These are phyloP conservation scores for Microcebus tavaratra DNA, from an alignment of 2,113 vertebrate species.

Conservation along the genomic window DNA sequence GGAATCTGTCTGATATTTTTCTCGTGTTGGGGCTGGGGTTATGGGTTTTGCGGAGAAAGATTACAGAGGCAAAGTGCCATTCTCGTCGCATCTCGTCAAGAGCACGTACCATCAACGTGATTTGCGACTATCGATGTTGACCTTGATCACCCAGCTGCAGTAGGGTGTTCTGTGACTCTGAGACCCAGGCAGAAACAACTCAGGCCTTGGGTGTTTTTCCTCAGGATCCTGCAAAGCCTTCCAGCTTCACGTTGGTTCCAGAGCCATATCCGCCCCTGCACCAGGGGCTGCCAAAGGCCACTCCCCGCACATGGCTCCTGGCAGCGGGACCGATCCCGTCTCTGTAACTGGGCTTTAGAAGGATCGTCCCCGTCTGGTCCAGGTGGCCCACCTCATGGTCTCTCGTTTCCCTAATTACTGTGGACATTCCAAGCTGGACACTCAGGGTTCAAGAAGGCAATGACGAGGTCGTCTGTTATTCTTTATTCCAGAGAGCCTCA, in stretches of 20 bases:
- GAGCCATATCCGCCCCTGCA: rapidly evolving
- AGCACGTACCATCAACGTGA: background rate
- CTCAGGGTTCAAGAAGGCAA: background rate
- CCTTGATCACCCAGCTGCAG: background rate
- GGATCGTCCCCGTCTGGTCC: background rate
- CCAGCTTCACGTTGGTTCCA: background rate
- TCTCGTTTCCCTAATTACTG: background rate
- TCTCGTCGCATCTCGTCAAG: background rate
- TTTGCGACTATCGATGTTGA: background rate
- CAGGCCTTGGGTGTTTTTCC: background rate
- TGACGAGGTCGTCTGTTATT: background rate
- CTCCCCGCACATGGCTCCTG: background rate
- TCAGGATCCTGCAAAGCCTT: background rate
- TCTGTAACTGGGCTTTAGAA: background rate
- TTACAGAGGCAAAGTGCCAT: background rate
- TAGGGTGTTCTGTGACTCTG: background rate
- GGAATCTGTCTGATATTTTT: background rate
- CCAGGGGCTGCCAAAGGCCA: too few species aligned
- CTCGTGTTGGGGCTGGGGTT: background rate
- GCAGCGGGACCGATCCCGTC: background rate
- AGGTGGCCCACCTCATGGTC: background rate
- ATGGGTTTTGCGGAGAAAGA: background rate
- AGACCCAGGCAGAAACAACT: background rate
- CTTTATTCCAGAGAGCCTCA: background rate
- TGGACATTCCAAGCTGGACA: background rate